These are phyloP conservation scores for Meriones unguiculatus DNA, from an alignment of 2,113 vertebrate genomes.

Conservation along the genomic window DNA sequence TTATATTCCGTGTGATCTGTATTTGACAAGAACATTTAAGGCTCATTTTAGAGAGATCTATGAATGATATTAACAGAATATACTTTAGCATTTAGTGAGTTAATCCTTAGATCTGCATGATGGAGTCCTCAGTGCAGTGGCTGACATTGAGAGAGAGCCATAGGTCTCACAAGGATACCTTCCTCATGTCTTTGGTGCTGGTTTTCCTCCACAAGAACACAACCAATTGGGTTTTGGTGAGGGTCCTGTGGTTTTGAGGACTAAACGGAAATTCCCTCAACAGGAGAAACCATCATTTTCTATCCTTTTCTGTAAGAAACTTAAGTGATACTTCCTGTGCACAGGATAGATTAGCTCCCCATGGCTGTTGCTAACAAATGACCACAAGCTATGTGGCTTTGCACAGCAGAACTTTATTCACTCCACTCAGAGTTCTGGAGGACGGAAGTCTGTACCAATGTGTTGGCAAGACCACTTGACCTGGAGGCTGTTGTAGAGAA, in stretches of 20 bases:
- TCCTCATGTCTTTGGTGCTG: neutral
- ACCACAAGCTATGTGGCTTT: neutral
- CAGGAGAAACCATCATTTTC: neutral
- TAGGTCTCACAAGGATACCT: no score
- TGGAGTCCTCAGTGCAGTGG: neutral
- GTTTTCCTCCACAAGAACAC: neutral
- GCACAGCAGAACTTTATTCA: neutral
- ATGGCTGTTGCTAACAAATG: neutral
- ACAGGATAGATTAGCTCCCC: neutral
- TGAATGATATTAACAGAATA: conserved; percentile 49
- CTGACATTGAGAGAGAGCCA: conserved; percentile 23
- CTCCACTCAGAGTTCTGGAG: neutral
- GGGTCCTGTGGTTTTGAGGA: neutral
- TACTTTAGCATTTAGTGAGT: conserved; percentile 3
- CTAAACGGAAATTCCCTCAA: neutral
- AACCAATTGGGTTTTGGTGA: neutral
- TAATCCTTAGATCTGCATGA: conserved; percentile 19
- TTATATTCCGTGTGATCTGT: conserved; percentile 34
- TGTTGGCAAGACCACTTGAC: rapidly evolving
- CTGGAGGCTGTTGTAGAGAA: neutral
- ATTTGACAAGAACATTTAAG: conserved; percentile 42
- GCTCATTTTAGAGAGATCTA: conserved; percentile 40
- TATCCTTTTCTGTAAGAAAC: neutral
- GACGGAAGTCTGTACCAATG: neutral
- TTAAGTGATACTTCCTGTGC: neutral